A percentile compares a stretch with the other conserved stretches of the same genome.
Conservation (phyloP, 2,113 vertebrate genomes). For the Gymnorhina tibicen region DNA sequence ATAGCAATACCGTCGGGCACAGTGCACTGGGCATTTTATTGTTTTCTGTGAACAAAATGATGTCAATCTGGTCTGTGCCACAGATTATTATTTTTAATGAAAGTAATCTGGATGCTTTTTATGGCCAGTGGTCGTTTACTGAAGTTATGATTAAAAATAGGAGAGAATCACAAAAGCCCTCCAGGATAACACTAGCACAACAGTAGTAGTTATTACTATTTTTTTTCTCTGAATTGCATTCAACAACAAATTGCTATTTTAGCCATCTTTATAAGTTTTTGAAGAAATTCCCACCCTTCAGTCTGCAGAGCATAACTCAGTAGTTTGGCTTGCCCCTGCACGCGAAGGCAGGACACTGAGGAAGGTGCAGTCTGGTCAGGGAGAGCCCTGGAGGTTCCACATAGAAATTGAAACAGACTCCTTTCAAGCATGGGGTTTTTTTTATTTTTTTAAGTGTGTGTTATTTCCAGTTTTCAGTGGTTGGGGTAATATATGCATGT, state of each 20-base stretch:
- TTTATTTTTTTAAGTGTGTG: neutral
- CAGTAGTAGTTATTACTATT: neutral
- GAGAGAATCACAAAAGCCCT: neutral
- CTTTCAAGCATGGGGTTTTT: neutral
- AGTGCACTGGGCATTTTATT: neutral
- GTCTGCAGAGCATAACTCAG: neutral
- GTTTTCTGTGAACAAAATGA: neutral
- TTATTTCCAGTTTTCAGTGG: conserved; percentile 23
- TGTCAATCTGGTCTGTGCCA: neutral
- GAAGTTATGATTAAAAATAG: neutral
- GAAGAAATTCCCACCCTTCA: neutral
- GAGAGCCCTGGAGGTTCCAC: neutral
- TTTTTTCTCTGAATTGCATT: neutral
- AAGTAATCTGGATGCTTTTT: neutral
- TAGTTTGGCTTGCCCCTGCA: neutral
- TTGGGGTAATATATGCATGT: conserved; percentile 57
- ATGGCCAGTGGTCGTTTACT: neutral
- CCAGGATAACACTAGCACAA: neutral
- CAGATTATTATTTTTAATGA: neutral
- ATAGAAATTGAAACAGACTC: neutral
- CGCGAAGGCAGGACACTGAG: neutral
- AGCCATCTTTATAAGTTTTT: neutral
- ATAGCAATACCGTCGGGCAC: neutral
- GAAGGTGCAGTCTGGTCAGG: neutral
- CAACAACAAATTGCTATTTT: neutral